Evolutionary conservation across 1,140 invertebrate species (phyloP).

Genomic region (Colletes latitarsis): DNA sequence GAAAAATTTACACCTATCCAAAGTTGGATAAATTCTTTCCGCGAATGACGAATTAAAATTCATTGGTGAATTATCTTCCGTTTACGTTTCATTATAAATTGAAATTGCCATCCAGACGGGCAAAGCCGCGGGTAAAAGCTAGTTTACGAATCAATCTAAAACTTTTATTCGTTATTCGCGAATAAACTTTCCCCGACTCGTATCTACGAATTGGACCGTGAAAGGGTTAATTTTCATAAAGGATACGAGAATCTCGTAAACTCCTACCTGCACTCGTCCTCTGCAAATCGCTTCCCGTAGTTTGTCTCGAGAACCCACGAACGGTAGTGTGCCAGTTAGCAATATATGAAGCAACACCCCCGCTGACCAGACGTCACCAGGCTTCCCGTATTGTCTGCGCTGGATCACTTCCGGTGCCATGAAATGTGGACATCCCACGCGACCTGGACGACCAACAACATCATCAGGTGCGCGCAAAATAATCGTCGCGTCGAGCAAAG

Average conservation of each 20-base stretch:
- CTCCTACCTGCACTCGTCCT: constrained; percentile 90
- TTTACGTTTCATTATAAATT: too few species aligned
- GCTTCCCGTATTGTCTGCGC: constrained; percentile 95
- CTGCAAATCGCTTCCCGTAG: constrained; percentile 94
- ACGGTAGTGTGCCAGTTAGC: constrained; percentile 96
- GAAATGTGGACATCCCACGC: constrained; percentile 97
- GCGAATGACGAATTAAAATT: too few species aligned
- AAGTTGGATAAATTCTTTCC: too few species aligned
- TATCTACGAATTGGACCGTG: too few species aligned
- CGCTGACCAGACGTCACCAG: constrained; percentile 97
- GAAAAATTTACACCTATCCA: too few species aligned
- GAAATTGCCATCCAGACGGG: too few species aligned
- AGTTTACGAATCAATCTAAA: too few species aligned
- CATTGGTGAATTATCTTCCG: too few species aligned
- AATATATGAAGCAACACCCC: constrained; percentile 97
- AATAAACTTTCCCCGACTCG: too few species aligned
- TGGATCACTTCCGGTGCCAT: constrained; percentile 98
- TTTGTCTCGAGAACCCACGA: constrained; percentile 95
- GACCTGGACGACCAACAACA: constrained; percentile 83
- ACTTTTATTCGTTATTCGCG: too few species aligned
- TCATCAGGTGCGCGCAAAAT: constrained; percentile 40
- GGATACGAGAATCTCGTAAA: background rate
- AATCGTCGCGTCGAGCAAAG: constrained; percentile 21
- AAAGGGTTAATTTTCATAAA: background rate
- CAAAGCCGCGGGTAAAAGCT: too few species aligned